Base-by-base conservation (phyloP, 1,140 invertebrate genomes). In the Tetragonula clypearis region DNA sequence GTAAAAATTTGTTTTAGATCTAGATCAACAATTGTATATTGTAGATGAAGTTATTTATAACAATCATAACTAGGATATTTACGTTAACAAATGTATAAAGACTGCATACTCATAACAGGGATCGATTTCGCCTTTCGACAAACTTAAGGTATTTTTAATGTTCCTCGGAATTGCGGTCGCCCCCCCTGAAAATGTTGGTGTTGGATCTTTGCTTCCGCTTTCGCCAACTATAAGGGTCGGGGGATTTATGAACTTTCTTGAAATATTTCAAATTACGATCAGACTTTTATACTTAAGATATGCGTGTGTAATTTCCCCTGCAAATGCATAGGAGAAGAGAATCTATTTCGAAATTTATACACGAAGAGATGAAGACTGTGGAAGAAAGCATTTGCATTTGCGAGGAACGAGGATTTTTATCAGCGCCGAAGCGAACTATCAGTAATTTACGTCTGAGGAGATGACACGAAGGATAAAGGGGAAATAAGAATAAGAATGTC, bases 11-110 rank as follows among this genome's bases (percentile, higher is more conserved):
- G 79, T 86, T 77, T 35, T 60, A 86, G 80, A 88, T 41, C 21
- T 87, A 84, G 81, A 76, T 49, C 53, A 82, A 84, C 69, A 68
- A 71, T 88, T 89, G 85, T 91, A 84, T 83, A 91, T 85, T 87
- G 55, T 87, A 87, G 73, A 77, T 35, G 58, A 78, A 69, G 81
- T 69, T 81, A 74, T 84, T 87, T 85, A 49, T 88, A 30, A 82
- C 68, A 55, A 80, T 75, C 62, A 49, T 62, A 19, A 84, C 66
- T 85, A 88, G 68, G 26, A 74, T 84, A 84, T 74, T 75, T 53
- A 53, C 65, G 56, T 79, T 72, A 80, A 62, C 49, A 65, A 75
- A 65, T 58, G 74, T 58, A 72, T 75, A 30, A 66, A 85, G 83
- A 84, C 26, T 87, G 83, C 82, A 89, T 85, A 88, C 71, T 91